These are phyloP conservation scores for Myrmecobius fasciatus DNA, from an alignment of 2,113 vertebrate species.

Conservation along the genomic window DNA sequence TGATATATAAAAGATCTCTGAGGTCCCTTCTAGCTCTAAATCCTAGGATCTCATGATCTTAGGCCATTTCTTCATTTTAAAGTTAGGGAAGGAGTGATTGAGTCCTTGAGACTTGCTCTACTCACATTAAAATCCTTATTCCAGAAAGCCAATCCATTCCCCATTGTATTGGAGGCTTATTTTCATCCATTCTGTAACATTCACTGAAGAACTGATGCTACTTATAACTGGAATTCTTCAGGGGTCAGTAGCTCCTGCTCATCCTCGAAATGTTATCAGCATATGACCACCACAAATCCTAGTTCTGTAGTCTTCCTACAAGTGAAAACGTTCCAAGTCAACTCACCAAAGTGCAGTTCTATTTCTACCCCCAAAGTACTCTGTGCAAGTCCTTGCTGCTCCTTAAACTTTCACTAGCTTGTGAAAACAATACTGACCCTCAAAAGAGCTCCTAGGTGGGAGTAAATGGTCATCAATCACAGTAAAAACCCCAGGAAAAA, in stretches of 20 bases:
- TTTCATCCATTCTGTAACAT: background rate
- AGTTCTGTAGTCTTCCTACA: background rate
- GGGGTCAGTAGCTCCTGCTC: background rate
- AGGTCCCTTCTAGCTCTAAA: background rate
- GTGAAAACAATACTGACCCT: constrained; percentile 50
- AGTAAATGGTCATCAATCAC: background rate
- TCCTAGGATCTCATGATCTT: background rate
- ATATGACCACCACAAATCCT: background rate
- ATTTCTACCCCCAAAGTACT: background rate
- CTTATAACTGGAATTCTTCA: background rate
- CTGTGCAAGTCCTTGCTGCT: background rate
- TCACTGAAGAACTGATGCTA: background rate
- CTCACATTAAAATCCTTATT: background rate
- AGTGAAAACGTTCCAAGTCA: background rate
- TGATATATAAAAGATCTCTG: background rate
- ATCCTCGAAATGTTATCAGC: background rate
- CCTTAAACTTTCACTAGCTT: constrained; percentile 28
- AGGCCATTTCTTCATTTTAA: background rate
- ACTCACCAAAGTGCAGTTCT: background rate
- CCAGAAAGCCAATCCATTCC: background rate
- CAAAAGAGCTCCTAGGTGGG: constrained; percentile 26
- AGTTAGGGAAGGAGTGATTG: background rate
- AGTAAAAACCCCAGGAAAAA: background rate
- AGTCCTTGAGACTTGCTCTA: background rate
- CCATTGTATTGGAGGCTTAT: background rate